Evolutionary conservation across 2,888 invertebrate species (phyloP), one percentile per base, ranked within the genome.

Genomic region (Drosophila pseudotakahashii): DNA sequence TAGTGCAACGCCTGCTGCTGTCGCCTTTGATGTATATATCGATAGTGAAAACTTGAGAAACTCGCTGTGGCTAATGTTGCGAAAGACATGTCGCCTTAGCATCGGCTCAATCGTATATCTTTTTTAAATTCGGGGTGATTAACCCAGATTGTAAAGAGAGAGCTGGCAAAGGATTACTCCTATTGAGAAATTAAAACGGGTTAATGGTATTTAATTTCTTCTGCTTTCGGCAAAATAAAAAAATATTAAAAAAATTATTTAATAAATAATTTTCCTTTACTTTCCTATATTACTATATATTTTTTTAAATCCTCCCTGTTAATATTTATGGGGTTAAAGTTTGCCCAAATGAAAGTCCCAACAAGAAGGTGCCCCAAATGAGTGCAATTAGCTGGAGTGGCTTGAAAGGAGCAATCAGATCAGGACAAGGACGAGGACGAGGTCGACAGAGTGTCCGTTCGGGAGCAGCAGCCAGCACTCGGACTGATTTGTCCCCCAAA

Each of bases 61-160:
- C 67, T 88, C 79, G 69, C 61, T 66, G 62, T 74, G 77, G 77
- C 81, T 87, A 86, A 88, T 86, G 85, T 88, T 76, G 84, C 84
- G 81, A 81, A 75, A 77, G 77, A 70, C 73, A 47, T 30, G 30
- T 47, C 45, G 45, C 10, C 30, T 10, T 30, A 6, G n/a, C 45
- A 30, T 36, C 64, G 36, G 23, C 50, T 11, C 5, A 37, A 42
- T 53, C 66, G 32, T 73, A 52, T 47, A 57, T 72, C 51, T 52
- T 41, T 52, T 32, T 48, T 34, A 47, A 19, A 44, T 11, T 16
- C n/a, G 66, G 44, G 59, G 52, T 58, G 72, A 58, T 70, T 51
- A 45, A 54, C 39, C 52, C 57, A 73, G 39, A 19, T 47, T 23
- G n/a, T 26, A 1, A 26, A 6, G 26, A 26, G 6, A 26, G 26